Conservation (phyloP, 2,888 invertebrate species). For the Glyphotaelius pellucidus region DNA sequence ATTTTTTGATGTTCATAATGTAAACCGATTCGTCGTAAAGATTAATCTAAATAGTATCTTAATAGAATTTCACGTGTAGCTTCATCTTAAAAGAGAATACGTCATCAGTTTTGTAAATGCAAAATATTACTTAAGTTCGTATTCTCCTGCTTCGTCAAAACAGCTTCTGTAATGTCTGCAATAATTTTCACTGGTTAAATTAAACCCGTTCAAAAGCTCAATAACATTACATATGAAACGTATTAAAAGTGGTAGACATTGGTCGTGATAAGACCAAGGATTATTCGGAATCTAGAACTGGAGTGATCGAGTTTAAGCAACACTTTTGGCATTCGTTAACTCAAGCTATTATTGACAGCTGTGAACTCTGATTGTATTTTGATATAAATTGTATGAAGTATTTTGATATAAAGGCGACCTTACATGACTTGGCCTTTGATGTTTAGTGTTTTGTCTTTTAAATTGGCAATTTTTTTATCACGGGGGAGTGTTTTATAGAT, state of each 20-base stretch:
- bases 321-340: background rate
- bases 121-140: background rate
- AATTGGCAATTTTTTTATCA: background rate
- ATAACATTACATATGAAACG: background rate
- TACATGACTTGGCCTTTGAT: background rate
- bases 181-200: background rate
- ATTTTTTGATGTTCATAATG: no score
- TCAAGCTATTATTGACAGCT: background rate
- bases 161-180: background rate
- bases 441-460: background rate
- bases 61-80: no score
- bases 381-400: background rate
- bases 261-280: background rate
- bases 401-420: background rate
- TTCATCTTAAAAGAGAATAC: no score
- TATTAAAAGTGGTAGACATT: background rate
- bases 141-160: background rate
- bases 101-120: background rate
- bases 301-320: background rate
- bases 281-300: background rate
- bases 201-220: background rate
- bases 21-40: no score
- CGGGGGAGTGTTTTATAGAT: no score
- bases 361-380: background rate
- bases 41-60: no score